Base-by-base conservation (phyloP, 2,797 vertebrate species). In the Bradypodion ventrale region DNA sequence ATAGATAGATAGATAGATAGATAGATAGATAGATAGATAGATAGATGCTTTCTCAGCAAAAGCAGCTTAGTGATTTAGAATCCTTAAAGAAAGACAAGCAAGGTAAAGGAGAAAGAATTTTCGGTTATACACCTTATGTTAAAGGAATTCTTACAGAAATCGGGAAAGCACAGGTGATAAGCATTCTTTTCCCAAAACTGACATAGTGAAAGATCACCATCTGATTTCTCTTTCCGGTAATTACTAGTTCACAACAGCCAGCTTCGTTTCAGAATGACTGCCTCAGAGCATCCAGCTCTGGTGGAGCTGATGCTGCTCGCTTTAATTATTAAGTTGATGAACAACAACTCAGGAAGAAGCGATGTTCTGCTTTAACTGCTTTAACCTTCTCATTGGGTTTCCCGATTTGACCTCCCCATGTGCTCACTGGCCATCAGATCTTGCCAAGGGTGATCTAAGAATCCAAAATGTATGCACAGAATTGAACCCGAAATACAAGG, bases 291-390 rank as follows among this genome's bases (percentile, higher is more conserved):
- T 70, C 37, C 82, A 89, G 68, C n/a, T 19, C 89, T 90, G 87
- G 90, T 84, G 84, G 90, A 94, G 89, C 90, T 87, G 92, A 92
- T 92, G 93, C 86, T 82, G 89, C 88, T 72, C 82, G 81, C 94
- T 92, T 94, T 93, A 93, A 94, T 94, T 94, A 91, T 81, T 89
- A 81, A 92, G 83, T 88, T 89, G 89, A 91, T 91, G 90, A 92
- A 86, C 92, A 92, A 91, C 92, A 89, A 81, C 88, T 92, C 85
- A 94, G 89, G 89, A 93, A 94, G 87, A 85, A 68, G 73, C 78
- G 89, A 83, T 91, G 91, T 86, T 86, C 73, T 88, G 82, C 73
- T 86, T 91, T 88, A 83, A 83, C 87, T 94, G n/a, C n/a, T n/a
- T n/a, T n/a, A n/a, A n/a, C n/a, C n/a, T 95, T 90, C 91, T 92